These are phyloP conservation scores for Melanogrammus aeglefinus DNA, from an alignment of 2,797 vertebrate genomes.

Conservation along the genomic window DNA sequence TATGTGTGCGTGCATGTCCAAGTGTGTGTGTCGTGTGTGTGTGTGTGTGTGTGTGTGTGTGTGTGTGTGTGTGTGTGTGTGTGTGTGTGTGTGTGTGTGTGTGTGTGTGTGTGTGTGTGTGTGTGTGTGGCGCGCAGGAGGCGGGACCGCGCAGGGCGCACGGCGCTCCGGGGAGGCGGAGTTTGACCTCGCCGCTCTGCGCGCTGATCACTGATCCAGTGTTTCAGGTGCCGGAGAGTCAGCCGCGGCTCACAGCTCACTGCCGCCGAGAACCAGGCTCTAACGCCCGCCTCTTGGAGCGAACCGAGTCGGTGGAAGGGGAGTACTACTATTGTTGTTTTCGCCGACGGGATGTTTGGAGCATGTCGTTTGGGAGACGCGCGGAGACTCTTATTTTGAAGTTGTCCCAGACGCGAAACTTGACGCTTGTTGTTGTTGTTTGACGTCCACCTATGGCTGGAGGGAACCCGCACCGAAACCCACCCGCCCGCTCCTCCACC, in stretches of 20 bases:
- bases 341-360: not conserved
- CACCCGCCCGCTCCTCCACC: too few species aligned
- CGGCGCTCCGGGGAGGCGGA: conserved; percentile 74
- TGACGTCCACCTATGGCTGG: too few species aligned
- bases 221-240: conserved; percentile 76
- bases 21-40: not conserved
- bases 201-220: conserved; percentile 76
- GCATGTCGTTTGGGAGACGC: not conserved
- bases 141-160: conserved; percentile 53
- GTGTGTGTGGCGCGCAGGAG: not conserved
- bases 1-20: too few species aligned
- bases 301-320: not conserved
- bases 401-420: not conserved
- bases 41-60: too few species aligned
- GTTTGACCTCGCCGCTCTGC: conserved; percentile 71
- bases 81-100: too few species aligned
- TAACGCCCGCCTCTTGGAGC: not conserved
- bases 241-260: conserved; percentile 54
- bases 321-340: not conserved
- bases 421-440: not conserved
- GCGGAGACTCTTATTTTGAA: not conserved
- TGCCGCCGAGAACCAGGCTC: conserved; percentile 34
- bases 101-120: not conserved
- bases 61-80: not conserved
- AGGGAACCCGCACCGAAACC: too few species aligned